Evolutionary conservation across 2,797 vertebrate genomes (phyloP).

Genomic region (Leptoclinus maculatus): DNA sequence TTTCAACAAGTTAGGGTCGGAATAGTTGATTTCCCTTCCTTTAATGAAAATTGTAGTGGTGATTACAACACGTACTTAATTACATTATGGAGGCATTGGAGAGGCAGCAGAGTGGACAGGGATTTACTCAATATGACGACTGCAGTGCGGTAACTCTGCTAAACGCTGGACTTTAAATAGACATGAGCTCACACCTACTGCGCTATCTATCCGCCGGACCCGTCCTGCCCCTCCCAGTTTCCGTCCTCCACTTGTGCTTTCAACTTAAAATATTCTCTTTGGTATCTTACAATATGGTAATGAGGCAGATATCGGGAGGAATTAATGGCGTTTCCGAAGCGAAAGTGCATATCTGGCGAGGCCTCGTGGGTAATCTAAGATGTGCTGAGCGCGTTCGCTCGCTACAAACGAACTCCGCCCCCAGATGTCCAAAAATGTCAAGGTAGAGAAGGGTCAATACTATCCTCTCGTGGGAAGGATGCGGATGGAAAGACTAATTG

Average conservation of each 20-base stretch:
- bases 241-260: not conserved
- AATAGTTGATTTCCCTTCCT: not conserved
- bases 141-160: slow-evolving; percentile 17
- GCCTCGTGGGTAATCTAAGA: slow-evolving; percentile 41
- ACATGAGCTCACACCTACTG: slow-evolving; percentile 19
- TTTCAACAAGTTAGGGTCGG: not conserved
- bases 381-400: slow-evolving; percentile 23
- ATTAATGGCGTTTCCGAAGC: not conserved
- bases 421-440: slow-evolving; percentile 7
- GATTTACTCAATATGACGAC: slow-evolving; percentile 33
- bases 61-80: not conserved
- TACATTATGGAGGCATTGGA: not conserved
- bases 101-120: slow-evolving; percentile 22
- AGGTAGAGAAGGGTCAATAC: slow-evolving; percentile 51
- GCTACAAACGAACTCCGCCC: slow-evolving; percentile 14
- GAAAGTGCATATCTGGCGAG: not conserved
- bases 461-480: not conserved
- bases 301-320: not conserved
- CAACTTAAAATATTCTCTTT: slow-evolving; percentile 3
- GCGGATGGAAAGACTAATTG: slow-evolving; percentile 38
- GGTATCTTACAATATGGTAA: slow-evolving; percentile 3
- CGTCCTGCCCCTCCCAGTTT: not conserved
- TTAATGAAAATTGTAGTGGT: not conserved
- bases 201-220: not conserved
- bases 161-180: slow-evolving; percentile 46